Evolutionary conservation across 2,888 invertebrate genomes (phyloP).

Genomic region (Trichacis sp.): DNA sequence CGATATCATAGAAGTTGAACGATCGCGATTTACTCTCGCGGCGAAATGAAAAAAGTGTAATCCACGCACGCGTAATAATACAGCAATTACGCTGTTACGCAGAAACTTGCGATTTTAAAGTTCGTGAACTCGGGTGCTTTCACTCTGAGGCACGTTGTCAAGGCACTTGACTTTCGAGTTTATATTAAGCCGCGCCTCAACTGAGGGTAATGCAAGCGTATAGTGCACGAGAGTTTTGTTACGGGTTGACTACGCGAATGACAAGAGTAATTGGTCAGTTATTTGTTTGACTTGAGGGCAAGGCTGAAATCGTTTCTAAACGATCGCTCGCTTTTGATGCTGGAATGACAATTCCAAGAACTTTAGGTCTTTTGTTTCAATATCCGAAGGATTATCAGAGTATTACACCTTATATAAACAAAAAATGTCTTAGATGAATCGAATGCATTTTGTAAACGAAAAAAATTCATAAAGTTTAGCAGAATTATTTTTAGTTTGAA

Average conservation of each 20-base stretch:
- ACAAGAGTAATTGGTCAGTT: conserved; percentile 45
- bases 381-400: too few species aligned
- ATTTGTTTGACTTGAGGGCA: conserved; percentile 44
- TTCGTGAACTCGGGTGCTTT: conserved; percentile 44
- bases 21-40: background rate
- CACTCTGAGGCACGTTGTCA: conserved; percentile 42
- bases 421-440: too few species aligned
- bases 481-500: too few species aligned
- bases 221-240: conserved; percentile 26
- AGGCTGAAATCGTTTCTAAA: conserved; percentile 26
- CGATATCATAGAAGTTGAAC: background rate
- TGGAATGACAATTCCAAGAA: background rate
- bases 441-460: too few species aligned
- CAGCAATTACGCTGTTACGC: background rate
- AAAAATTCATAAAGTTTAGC: too few species aligned
- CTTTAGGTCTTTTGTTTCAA: too few species aligned
- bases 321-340: background rate
- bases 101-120: conserved; percentile 37
- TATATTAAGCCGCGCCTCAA: conserved; percentile 44
- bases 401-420: too few species aligned
- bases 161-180: conserved; percentile 46
- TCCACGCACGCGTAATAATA: background rate
- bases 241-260: conserved; percentile 43
- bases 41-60: background rate
- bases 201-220: conserved; percentile 39